These are phyloP conservation scores for Drosophila albomicans DNA, from an alignment of 1,140 invertebrate genomes.

Conservation along the genomic window DNA sequence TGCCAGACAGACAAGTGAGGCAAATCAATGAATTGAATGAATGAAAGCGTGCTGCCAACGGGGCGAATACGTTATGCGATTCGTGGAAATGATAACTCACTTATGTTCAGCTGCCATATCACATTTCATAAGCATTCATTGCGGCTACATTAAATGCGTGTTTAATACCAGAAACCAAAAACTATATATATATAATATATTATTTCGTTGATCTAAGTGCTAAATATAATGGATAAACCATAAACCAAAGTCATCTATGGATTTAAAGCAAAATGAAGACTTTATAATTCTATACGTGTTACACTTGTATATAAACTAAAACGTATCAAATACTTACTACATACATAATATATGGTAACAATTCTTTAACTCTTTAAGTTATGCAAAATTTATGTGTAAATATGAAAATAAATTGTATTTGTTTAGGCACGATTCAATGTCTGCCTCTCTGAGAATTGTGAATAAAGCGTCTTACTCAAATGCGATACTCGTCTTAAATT, in stretches of 20 bases:
- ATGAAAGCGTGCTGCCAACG: slow-evolving; percentile 4
- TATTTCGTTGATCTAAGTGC: slow-evolving; percentile 18
- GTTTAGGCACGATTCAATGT: slow-evolving; percentile 40
- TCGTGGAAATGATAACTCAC: not conserved
- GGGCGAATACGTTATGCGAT: slow-evolving; percentile 16
- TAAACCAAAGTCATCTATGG: slow-evolving; percentile 27
- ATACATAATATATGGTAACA: not conserved
- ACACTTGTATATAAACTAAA: slow-evolving; percentile 34
- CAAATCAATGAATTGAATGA: not conserved
- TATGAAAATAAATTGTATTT: slow-evolving; percentile 53
- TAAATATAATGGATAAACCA: slow-evolving; percentile 7
- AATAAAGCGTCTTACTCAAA: slow-evolving; percentile 75
- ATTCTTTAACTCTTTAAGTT: slow-evolving; percentile 8
- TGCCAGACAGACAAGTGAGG: not conserved
- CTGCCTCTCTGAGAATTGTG: slow-evolving; percentile 51
- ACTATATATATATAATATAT: slow-evolving; percentile 12
- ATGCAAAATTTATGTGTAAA: slow-evolving; percentile 41
- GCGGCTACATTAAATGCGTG: slow-evolving; percentile 24
- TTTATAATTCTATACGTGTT: slow-evolving; percentile 28
- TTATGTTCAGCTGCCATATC: slow-evolving; percentile 31
- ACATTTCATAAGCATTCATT: slow-evolving; percentile 30
- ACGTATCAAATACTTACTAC: slow-evolving; percentile 12
- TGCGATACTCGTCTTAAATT: slow-evolving; percentile 6
- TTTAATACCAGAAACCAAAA: slow-evolving; percentile 5
- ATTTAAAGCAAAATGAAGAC: slow-evolving; percentile 62